Evolutionary conservation across 1,140 invertebrate genomes (phyloP).

Genomic region (Drosophila sturtevanti): DNA sequence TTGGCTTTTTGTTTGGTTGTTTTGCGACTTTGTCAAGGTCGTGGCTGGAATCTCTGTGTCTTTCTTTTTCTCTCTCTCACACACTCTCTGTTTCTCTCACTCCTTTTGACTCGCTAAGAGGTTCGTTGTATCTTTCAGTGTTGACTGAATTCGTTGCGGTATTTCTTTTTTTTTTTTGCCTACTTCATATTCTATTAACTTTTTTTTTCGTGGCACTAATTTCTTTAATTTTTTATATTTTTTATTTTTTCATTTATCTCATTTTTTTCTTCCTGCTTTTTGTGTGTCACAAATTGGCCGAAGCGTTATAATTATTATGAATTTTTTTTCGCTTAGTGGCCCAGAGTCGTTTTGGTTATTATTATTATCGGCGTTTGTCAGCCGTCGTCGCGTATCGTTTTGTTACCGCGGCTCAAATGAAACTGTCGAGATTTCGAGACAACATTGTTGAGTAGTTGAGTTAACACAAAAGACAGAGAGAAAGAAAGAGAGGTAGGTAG

Average conservation of each 20-base stretch:
- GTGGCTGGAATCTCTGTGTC: slow-evolving; percentile 31
- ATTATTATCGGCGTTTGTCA: slow-evolving; percentile 24
- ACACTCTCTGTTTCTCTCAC: not conserved
- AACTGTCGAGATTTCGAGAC: slow-evolving; percentile 71
- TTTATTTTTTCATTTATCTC: slow-evolving; percentile 15
- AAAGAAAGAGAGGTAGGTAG: not conserved
- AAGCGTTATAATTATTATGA: not conserved
- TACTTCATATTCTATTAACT: slow-evolving; percentile 13
- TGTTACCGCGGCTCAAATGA: slow-evolving; percentile 81
- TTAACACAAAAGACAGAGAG: slow-evolving; percentile 1
- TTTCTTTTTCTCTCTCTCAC: slow-evolving; percentile 32
- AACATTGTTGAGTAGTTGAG: slow-evolving; percentile 6
- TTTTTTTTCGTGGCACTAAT: not conserved
- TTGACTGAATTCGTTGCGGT: slow-evolving; percentile 45
- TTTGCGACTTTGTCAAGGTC: slow-evolving; percentile 69
- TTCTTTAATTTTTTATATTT: slow-evolving; percentile 5
- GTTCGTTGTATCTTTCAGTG: slow-evolving; percentile 50
- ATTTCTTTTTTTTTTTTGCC: slow-evolving; percentile 31
- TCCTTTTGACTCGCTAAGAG: slow-evolving; percentile 1
- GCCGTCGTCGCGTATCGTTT: slow-evolving; percentile 73
- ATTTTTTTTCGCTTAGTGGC: slow-evolving; percentile 36
- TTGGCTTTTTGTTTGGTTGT: slow-evolving; percentile 44
- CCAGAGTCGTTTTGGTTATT: slow-evolving; percentile 11
- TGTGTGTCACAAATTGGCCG: slow-evolving; percentile 1
- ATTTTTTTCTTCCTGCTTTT: slow-evolving; percentile 17